Evolutionary conservation across 2,113 vertebrate species (phyloP).

Genomic region (Rhadina sibilatrix): DNA sequence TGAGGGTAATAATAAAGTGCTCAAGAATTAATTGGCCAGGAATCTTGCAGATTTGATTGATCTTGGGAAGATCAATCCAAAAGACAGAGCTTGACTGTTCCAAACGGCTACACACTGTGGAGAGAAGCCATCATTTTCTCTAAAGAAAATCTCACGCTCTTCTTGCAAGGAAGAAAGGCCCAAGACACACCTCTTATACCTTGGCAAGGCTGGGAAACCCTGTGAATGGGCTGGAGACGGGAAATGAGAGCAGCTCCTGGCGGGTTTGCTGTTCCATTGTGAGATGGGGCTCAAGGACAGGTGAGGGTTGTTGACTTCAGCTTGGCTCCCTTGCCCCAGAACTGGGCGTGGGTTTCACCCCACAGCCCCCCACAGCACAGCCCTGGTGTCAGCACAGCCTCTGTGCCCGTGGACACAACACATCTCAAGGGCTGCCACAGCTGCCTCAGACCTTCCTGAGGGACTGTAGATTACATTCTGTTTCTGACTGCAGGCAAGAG

Average conservation of each 20-base stretch:
- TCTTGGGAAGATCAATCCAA: neutral
- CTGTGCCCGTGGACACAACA: fast-evolving
- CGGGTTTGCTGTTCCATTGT: neutral
- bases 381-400: neutral
- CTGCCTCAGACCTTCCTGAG: neutral
- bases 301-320: neutral
- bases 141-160: neutral
- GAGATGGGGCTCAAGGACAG: neutral
- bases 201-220: neutral
- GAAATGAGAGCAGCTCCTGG: neutral
- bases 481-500: neutral
- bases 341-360: neutral
- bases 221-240: neutral
- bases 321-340: neutral
- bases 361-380: neutral
- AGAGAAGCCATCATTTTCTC: neutral
- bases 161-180: neutral
- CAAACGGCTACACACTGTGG: neutral
- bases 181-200: neutral
- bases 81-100: neutral
- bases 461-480: neutral
- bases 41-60: neutral
- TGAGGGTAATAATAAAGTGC: neutral
- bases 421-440: neutral
- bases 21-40: neutral